Evolutionary conservation across 2,113 vertebrate species (phyloP).

Genomic region (Callithrix jacchus): DNA sequence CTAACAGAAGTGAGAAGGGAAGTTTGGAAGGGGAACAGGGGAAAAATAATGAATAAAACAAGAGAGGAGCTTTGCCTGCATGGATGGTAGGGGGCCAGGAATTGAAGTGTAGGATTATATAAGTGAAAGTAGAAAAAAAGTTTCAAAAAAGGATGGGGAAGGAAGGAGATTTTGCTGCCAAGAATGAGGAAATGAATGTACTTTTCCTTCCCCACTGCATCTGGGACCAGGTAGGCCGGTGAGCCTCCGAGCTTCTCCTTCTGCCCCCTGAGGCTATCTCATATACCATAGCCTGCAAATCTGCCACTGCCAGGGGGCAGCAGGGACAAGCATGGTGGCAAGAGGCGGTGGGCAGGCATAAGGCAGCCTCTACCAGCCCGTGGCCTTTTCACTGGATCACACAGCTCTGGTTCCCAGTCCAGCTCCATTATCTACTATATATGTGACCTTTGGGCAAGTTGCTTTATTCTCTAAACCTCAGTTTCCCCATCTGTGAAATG

Average conservation of each 20-base stretch:
- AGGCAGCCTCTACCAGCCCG: background rate
- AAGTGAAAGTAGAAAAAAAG: background rate
- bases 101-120: background rate
- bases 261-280: background rate
- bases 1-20: background rate
- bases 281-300: background rate
- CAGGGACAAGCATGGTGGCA: no score
- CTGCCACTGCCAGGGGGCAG: background rate
- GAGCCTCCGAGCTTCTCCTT: background rate
- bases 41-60: background rate
- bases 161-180: background rate
- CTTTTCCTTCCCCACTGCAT: background rate
- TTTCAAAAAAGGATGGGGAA: background rate
- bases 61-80: background rate
- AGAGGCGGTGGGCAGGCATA: background rate
- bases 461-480: background rate
- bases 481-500: background rate
- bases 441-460: background rate
- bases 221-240: no score
- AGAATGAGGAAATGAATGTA: background rate
- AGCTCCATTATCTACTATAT: background rate
- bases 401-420: background rate
- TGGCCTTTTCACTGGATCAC: background rate
- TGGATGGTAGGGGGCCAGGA: background rate
- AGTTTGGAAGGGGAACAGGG: background rate